Evolutionary conservation across 2,888 invertebrate species (phyloP).

Genomic region (Odontocerum albicorne): DNA sequence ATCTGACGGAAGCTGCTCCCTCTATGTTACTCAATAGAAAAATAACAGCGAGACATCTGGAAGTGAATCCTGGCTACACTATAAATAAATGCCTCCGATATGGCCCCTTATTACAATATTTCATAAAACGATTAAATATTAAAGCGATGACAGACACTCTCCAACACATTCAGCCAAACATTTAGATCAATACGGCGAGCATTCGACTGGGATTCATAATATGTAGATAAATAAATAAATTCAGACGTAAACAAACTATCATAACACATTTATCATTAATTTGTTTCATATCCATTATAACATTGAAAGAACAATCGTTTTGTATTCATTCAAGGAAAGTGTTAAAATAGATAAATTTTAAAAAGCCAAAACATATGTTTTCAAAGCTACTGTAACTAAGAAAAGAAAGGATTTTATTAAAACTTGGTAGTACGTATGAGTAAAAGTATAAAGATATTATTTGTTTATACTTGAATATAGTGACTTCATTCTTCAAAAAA

Average conservation of each 20-base stretch:
- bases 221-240: slow-evolving; percentile 17
- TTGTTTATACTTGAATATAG: too few species aligned
- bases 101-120: slow-evolving; percentile 62
- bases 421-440: too few species aligned
- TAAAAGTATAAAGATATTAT: too few species aligned
- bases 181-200: slow-evolving; percentile 25
- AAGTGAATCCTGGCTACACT: slow-evolving; percentile 18
- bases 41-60: slow-evolving; percentile 31
- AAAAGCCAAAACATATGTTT: too few species aligned
- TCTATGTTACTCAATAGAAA: slow-evolving; percentile 21
- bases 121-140: slow-evolving; percentile 64
- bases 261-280: too few species aligned
- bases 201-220: slow-evolving; percentile 23
- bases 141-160: slow-evolving; percentile 60
- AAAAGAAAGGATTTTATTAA: too few species aligned
- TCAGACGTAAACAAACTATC: background rate
- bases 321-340: too few species aligned
- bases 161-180: slow-evolving; percentile 38
- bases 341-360: too few species aligned
- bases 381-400: too few species aligned
- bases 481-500: too few species aligned
- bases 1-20: background rate
- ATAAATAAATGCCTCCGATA: slow-evolving; percentile 27
- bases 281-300: too few species aligned
- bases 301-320: too few species aligned